These are phyloP conservation scores for Suncus etruscus DNA, from an alignment of 2,113 vertebrate genomes.

Conservation along the genomic window DNA sequence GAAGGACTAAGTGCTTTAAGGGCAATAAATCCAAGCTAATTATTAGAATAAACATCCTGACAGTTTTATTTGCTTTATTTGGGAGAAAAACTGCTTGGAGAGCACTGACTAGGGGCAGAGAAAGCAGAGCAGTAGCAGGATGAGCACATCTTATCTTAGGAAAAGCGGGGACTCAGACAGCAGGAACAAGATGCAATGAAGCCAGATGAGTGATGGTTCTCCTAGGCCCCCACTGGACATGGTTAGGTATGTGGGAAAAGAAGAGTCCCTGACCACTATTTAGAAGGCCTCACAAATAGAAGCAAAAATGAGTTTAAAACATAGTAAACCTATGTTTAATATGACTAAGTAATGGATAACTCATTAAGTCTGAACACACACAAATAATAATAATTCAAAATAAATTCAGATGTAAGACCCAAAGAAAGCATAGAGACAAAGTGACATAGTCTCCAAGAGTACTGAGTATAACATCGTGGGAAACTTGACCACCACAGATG, in stretches of 20 bases:
- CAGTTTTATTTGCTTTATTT: conserved; percentile 60
- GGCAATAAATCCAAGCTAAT: conserved; percentile 61
- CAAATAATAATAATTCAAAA: too few species aligned
- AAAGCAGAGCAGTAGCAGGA: background rate
- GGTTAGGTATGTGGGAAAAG: background rate
- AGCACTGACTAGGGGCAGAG: background rate
- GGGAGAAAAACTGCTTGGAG: conserved; percentile 49
- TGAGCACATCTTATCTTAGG: background rate
- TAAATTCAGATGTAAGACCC: too few species aligned
- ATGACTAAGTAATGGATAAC: too few species aligned
- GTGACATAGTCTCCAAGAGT: too few species aligned
- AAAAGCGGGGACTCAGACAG: background rate
- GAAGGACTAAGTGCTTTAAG: conserved; percentile 14
- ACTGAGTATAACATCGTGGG: too few species aligned
- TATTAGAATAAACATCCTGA: conserved; percentile 70
- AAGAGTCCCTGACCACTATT: too few species aligned
- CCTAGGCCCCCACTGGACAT: background rate
- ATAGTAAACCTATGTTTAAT: too few species aligned
- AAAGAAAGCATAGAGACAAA: too few species aligned
- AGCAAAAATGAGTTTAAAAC: too few species aligned
- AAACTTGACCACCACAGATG: too few species aligned
- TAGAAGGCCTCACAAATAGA: too few species aligned
- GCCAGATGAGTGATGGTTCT: background rate
- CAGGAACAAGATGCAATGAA: background rate
- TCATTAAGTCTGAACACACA: too few species aligned